Percentiles rank a stretch among this genome's conserved stretches.
Conservation (phyloP, 2,888 invertebrate species). For the Aelia acuminata region DNA sequence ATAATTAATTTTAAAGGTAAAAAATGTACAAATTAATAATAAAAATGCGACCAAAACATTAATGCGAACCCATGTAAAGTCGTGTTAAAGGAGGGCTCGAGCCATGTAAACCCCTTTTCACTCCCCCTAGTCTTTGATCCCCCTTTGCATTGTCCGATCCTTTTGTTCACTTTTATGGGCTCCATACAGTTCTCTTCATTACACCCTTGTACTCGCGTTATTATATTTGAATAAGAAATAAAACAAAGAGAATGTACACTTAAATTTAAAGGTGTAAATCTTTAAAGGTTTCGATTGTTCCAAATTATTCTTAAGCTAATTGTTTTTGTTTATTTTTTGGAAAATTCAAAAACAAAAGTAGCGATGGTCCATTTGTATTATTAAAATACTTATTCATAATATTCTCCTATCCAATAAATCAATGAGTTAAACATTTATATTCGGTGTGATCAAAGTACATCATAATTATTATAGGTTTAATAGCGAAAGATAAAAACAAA, state of each 20-base stretch:
- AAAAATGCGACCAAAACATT: not conserved
- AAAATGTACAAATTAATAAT: not conserved
- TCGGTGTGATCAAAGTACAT: too few relatives aligned
- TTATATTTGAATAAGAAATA: not conserved
- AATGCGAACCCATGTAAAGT: not conserved
- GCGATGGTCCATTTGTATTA: too few relatives aligned
- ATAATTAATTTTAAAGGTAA: too few relatives aligned
- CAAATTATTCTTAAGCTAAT: too few relatives aligned
- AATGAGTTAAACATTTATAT: too few relatives aligned
- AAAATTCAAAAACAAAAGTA: too few relatives aligned
- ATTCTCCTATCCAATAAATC: too few relatives aligned
- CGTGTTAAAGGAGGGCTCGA: not conserved
- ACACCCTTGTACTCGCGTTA: not conserved
- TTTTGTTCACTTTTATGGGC: slow-evolving; percentile 2
- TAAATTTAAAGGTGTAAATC: not conserved
- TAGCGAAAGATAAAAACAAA: too few relatives aligned
- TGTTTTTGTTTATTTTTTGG: too few relatives aligned
- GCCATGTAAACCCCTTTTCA: not conserved
- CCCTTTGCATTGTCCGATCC: not conserved
- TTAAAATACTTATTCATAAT: too few relatives aligned
- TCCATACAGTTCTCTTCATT: not conserved
- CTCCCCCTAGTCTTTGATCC: not conserved
- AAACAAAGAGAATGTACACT: not conserved
- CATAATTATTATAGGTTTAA: too few relatives aligned
- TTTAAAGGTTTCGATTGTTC: too few relatives aligned